Percentiles rank a stretch among this genome's conserved stretches.
Evolutionary conservation across 1,140 invertebrate genomes (phyloP).

Genomic region (Macrostomum lignano): DNA sequence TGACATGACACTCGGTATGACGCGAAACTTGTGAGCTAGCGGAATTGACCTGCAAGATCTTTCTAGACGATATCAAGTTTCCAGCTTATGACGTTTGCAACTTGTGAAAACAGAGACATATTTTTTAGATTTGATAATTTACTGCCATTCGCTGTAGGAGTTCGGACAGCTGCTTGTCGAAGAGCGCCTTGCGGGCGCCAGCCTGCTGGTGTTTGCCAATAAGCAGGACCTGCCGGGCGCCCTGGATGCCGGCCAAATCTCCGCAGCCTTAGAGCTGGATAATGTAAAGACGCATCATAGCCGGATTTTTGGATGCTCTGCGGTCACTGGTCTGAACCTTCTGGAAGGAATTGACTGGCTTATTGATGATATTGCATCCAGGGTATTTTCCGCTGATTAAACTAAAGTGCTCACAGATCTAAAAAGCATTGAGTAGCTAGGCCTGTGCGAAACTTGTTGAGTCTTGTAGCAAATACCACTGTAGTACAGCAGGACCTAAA

Average conservation of each 20-base stretch:
- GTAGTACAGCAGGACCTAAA: too few relatives aligned
- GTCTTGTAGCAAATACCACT: too few relatives aligned
- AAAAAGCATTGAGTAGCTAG: too few relatives aligned
- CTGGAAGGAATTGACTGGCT: constrained; percentile 80
- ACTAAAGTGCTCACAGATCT: background rate
- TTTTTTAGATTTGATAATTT: too few relatives aligned
- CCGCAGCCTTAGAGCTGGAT: constrained; percentile 43
- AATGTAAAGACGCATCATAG: constrained; percentile 82
- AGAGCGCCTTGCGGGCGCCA: constrained; percentile 58
- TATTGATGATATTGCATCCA: constrained; percentile 62
- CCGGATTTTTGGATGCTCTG: constrained; percentile 69
- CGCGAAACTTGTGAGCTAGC: too few relatives aligned
- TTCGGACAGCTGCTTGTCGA: constrained; percentile 2
- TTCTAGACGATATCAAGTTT: too few relatives aligned
- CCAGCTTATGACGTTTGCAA: too few relatives aligned
- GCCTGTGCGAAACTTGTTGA: too few relatives aligned
- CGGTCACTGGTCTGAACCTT: constrained; percentile 73
- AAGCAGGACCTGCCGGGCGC: constrained; percentile 38
- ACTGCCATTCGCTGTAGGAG: too few relatives aligned
- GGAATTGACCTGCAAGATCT: too few relatives aligned
- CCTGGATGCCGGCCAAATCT: constrained; percentile 3
- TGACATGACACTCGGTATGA: too few relatives aligned
- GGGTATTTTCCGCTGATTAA: constrained; percentile 66
- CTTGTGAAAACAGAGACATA: too few relatives aligned
- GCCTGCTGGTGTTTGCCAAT: constrained; percentile 73